Evolutionary conservation across 64 coral and sea anemone genomes (phyloP), one percentile per base, ranked within the genome.

Genomic region (Montipora efflorescens): DNA sequence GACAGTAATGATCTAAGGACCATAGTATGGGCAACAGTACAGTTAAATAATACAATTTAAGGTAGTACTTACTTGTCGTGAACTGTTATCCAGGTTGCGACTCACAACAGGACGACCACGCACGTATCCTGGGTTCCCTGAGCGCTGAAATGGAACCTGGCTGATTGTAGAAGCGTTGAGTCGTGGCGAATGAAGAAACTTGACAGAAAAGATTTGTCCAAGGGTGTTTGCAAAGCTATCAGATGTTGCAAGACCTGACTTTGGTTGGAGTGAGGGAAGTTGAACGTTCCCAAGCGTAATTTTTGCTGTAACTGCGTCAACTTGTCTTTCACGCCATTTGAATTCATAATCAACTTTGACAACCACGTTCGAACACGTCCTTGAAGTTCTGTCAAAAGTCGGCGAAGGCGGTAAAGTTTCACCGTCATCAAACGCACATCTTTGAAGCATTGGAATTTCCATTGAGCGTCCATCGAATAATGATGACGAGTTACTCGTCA

Each of bases 121-220:
- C 18, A 87, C 28, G 81, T 96, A 96, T 20, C 95, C 95, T 81
- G 95, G 95, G 50, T 96, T 96, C 9, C 95, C 95, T 66, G 95
- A 86, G 5, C 91, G 81, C 43, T n/a, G 53, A 64, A 78, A 52
- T 23, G 72, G 43, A 84, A 49, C 45, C 36, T 66, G 28, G n/a
- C 52, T 28, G 47, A 47, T 12, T 25, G 53, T 89, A 3, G 74
- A 68, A 18, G 85, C 79, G 80, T 89, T 96, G 7, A 57, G 75
- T 4, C 51, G 74, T 21, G 79, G 70, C 15, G 73, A 61, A n/a
- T 96, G 91, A 25, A 88, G 22, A 81, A 91, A 96, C 13, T 58
- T 94, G 9, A 82, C 55, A 9, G 81, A 64, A 87, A 96, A 94
- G 21, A 2, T 75, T 22, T 96, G 95, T 20, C 91, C 88, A 75